Base-by-base conservation (phyloP, 1,140 invertebrate genomes). In the Trachelipus rathkii region DNA sequence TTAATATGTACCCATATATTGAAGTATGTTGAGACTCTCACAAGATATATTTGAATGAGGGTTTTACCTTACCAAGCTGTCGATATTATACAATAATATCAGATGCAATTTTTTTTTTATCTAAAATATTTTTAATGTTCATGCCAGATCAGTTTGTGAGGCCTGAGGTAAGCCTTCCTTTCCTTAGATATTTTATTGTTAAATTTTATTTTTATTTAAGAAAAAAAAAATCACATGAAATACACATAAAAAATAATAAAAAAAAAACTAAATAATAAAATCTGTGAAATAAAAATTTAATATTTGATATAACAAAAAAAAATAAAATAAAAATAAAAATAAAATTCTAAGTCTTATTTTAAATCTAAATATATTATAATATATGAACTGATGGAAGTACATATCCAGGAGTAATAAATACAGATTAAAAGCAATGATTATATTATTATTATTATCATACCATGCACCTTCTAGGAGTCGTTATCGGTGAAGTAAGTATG, bases 71-170 rank as follows among this genome's bases (percentile, higher is more conserved):
- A 19, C 50, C 2, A 60, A 60, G 50, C 50, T 60, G 50, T 60
- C 50, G 50, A 60, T 60, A 60, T 60, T 60, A 4, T 60, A 60
- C 50, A 13, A 60, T n/a, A n/a, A 60, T 60, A 60, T 60, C 19
- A 60, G 50, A 60, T 60, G 50, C 50, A 60, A 4, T 60, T 33
- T 33, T 33, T n/a, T n/a, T 60, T 60, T 60, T 60, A 60, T 60
- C 50, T 60, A 60, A 60, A 60, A 19, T 60, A 60, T 60, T 60
- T 60, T 60, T 60, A 60, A 60, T 60, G 50, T 60, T 60, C n/a
- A n/a, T n/a, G n/a, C n/a, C n/a, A n/a, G n/a, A n/a, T n/a, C n/a
- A n/a, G n/a, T n/a, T n/a, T n/a, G n/a, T n/a, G n/a, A n/a, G n/a
- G n/a, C n/a, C n/a, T n/a, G n/a, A n/a, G n/a, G n/a, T n/a, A n/a